phyloP scores from a whole-genome alignment of 2,888 invertebrate species.

The Drosophila emarginata region DNA sequence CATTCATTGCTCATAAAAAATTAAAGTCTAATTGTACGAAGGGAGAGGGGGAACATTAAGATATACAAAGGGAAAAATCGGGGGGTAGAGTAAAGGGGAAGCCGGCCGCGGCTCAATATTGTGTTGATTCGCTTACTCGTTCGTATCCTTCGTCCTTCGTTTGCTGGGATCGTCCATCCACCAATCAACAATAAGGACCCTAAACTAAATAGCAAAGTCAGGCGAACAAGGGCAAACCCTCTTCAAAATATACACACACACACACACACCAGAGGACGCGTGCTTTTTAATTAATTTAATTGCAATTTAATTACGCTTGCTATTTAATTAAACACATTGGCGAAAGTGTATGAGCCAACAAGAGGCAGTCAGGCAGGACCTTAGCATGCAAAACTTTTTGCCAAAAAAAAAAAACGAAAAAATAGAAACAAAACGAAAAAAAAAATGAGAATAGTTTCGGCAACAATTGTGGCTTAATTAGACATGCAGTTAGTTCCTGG shows the following conservation, averaged over 20 bases:
- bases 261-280: conserved; percentile 42
- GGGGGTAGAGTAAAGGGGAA: background rate
- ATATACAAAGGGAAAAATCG: conserved; percentile 18
- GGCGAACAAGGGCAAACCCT: conserved; percentile 43
- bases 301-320: conserved; percentile 80
- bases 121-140: conserved; percentile 12
- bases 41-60: conserved; percentile 10
- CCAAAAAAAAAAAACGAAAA: background rate
- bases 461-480: conserved; percentile 69
- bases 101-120: conserved; percentile 23
- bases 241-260: conserved; percentile 45
- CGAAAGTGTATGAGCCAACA: conserved; percentile 49
- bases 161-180: conserved; percentile 60
- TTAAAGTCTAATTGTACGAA: conserved; percentile 68
- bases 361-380: conserved; percentile 39
- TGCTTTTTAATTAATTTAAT: conserved; percentile 81
- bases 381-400: conserved; percentile 32
- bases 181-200: conserved; percentile 38
- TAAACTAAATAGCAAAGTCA: conserved; percentile 56
- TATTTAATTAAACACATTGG: conserved; percentile 79
- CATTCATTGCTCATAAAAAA: conserved; percentile 75
- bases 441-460: conserved; percentile 43
- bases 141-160: conserved; percentile 6
- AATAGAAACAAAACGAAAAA: background rate
- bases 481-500: conserved; percentile 58